These are phyloP conservation scores for Oreochromis spilurus DNA, from an alignment of 2,113 vertebrate genomes.

Conservation along the genomic window DNA sequence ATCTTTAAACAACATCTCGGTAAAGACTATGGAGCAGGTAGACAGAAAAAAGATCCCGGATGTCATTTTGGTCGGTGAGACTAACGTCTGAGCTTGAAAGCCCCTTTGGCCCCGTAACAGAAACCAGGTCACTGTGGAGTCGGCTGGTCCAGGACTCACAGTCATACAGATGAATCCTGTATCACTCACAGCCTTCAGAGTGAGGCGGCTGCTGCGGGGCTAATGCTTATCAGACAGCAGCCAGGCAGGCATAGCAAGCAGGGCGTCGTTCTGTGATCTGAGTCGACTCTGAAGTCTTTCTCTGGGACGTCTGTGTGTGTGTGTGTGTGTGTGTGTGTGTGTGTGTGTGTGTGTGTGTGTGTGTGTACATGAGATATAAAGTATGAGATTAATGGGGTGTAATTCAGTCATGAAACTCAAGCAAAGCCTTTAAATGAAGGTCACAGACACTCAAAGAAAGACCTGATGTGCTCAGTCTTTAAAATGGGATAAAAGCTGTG, in stretches of 20 bases:
- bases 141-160: not conserved
- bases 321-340: not conserved
- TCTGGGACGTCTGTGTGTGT: not conserved
- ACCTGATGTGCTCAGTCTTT: not conserved
- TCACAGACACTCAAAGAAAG: slow-evolving; percentile 8
- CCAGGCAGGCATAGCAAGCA: slow-evolving; percentile 21
- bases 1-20: not conserved
- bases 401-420: not conserved
- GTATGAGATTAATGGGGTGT: slow-evolving; percentile 11
- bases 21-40: not conserved
- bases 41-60: not conserved
- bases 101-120: not conserved
- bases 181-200: not conserved
- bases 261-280: slow-evolving; percentile 26
- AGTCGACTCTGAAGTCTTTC: slow-evolving; percentile 13
- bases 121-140: not conserved
- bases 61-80: not conserved
- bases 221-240: slow-evolving; percentile 47
- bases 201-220: not conserved
- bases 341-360: not conserved
- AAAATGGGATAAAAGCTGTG: not conserved
- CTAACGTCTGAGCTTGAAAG: not conserved
- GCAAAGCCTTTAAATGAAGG: slow-evolving; percentile 28
- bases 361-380: not conserved
- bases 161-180: slow-evolving; percentile 3